Percentiles rank a stretch among this genome's conserved stretches.
Conservation (phyloP, 2,113 vertebrate species). For the Seriola rivoliana region DNA sequence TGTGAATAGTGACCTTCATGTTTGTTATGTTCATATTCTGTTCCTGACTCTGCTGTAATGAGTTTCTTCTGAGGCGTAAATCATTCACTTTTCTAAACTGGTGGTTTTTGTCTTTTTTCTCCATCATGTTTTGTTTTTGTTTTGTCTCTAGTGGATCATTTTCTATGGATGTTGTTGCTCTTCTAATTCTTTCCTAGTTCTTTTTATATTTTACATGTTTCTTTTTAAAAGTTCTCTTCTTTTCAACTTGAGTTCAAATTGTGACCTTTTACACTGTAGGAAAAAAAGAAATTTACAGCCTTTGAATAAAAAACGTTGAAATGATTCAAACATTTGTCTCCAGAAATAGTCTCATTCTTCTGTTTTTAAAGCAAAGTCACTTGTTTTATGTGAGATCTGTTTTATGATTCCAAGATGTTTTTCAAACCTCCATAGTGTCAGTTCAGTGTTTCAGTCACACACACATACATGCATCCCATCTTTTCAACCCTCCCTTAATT, state of each 20-base stretch:
- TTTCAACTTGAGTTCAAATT: constrained; percentile 60
- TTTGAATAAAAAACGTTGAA: constrained; percentile 81
- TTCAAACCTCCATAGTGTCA: neutral
- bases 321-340: constrained; percentile 19
- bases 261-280: constrained; percentile 86
- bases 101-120: constrained; percentile 2
- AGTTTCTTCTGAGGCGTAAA: neutral
- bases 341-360: neutral
- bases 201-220: constrained; percentile 46
- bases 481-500: too few relatives aligned
- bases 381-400: neutral
- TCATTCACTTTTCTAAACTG: constrained; percentile 29
- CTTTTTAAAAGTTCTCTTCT: constrained; percentile 24
- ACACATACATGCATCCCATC: too few relatives aligned
- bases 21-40: constrained; percentile 35
- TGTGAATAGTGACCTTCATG: constrained; percentile 60
- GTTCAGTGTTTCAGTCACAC: too few relatives aligned
- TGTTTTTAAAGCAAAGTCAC: neutral
- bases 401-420: too few relatives aligned
- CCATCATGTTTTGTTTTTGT: constrained; percentile 33
- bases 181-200: constrained; percentile 43
- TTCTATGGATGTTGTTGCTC: constrained; percentile 60
- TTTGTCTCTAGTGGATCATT: constrained; percentile 46
- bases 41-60: neutral
- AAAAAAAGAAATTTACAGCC: constrained; percentile 67